phyloP scores from a whole-genome alignment of 2,113 vertebrate genomes.

The Noturus placidus region DNA sequence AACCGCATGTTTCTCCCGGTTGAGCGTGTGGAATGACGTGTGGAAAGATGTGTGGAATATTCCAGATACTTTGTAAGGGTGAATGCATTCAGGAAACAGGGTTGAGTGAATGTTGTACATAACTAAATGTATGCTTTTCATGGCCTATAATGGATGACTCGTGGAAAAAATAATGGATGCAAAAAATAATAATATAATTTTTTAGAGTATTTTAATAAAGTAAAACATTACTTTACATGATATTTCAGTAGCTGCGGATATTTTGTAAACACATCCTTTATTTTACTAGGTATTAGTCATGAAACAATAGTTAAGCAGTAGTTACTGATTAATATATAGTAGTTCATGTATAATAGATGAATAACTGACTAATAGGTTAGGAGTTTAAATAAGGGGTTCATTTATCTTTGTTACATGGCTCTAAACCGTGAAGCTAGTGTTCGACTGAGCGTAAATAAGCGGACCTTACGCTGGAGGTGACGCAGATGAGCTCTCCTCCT shows the following conservation, averaged over 20 bases:
- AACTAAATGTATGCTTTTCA: not conserved
- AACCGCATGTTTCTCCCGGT: not conserved
- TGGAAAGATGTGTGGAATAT: not conserved
- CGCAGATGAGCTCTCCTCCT: not conserved
- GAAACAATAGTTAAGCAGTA: not conserved
- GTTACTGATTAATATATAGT: not conserved
- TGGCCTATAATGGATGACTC: not conserved
- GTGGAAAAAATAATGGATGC: not conserved
- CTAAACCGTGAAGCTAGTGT: not conserved
- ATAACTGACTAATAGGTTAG: not conserved
- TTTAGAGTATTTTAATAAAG: not conserved
- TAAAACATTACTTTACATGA: not conserved
- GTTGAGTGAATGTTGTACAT: not conserved
- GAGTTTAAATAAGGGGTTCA: not conserved
- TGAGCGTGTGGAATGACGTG: not conserved
- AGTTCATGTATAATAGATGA: not conserved
- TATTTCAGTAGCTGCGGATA: not conserved
- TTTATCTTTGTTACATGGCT: not conserved
- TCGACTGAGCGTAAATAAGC: not conserved
- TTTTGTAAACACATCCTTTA: not conserved
- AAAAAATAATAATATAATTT: not conserved
- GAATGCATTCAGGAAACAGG: not conserved
- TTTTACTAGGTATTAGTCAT: not conserved
- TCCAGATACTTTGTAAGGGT: not conserved
- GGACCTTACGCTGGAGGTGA: not conserved